Evolutionary conservation across 2,113 vertebrate species (phyloP).

Genomic region (Misgurnus anguillicaudatus): DNA sequence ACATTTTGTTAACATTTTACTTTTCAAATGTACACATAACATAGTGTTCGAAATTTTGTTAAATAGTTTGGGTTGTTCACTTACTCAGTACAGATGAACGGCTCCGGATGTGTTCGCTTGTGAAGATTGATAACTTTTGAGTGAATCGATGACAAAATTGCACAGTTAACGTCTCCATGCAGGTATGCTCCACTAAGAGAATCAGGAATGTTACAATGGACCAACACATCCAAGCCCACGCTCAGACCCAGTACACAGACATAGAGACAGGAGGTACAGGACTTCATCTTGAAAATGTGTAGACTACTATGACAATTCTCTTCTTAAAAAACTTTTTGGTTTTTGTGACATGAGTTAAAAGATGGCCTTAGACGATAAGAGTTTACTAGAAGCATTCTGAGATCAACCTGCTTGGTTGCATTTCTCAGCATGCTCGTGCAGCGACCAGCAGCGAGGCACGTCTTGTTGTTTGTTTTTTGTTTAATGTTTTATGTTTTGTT

Average conservation of each 20-base stretch:
- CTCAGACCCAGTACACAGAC: conserved; percentile 1
- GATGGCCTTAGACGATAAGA: too few relatives aligned
- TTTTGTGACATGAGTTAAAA: background rate
- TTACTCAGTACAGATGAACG: conserved; percentile 49
- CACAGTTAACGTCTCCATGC: conserved; percentile 56
- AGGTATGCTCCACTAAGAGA: conserved; percentile 23
- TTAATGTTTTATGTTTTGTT: too few relatives aligned
- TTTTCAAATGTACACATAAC: too few relatives aligned
- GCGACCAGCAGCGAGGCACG: too few relatives aligned
- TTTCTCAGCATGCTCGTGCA: too few relatives aligned
- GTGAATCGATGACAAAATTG: conserved; percentile 56
- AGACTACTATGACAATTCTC: rapidly evolving
- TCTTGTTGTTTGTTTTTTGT: too few relatives aligned
- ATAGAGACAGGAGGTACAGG: background rate
- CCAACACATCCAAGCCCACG: background rate
- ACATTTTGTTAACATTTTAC: too few relatives aligned
- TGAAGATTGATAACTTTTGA: conserved; percentile 22
- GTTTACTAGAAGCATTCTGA: too few relatives aligned
- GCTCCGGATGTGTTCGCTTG: conserved; percentile 31
- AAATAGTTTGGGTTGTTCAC: conserved; percentile 7
- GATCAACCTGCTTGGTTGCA: too few relatives aligned
- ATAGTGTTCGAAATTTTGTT: too few relatives aligned
- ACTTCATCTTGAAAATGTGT: background rate
- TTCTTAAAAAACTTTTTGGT: background rate
- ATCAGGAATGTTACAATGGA: background rate